Percentiles rank a stretch among this genome's conserved stretches.
Conservation (phyloP, 2,888 invertebrate species). For the Leptopilina myrica region DNA sequence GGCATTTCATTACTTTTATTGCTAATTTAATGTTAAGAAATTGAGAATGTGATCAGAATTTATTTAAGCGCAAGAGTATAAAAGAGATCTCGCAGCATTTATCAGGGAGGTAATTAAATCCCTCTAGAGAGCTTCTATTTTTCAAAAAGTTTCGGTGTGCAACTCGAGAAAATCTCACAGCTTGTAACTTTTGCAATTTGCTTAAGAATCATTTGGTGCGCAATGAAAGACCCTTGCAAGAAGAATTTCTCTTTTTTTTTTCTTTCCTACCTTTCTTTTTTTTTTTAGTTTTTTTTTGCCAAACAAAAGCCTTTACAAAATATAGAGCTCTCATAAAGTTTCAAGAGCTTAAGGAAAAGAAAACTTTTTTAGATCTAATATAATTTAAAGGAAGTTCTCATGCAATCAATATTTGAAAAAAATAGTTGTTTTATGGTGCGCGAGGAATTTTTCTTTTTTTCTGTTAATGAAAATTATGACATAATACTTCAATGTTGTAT, state of each 20-base stretch:
- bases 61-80: background rate
- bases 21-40: background rate
- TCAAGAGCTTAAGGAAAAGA: background rate
- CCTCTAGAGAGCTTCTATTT: background rate
- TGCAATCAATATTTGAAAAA: background rate
- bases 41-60: background rate
- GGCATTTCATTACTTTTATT: background rate
- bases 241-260: background rate
- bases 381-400: background rate
- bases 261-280: background rate
- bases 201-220: conserved; percentile 4
- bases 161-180: conserved; percentile 20
- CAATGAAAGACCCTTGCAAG: conserved; percentile 7
- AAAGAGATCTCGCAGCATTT: conserved; percentile 13
- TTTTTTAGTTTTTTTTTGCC: no score
- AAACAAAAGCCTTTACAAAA: background rate
- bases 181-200: conserved; percentile 27
- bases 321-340: conserved; percentile 22
- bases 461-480: no score
- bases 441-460: no score
- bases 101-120: conserved; percentile 16
- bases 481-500: no score
- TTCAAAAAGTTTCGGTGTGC: background rate
- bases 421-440: no score
- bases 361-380: background rate